Base-by-base conservation (phyloP, 2,797 vertebrate genomes). In the Meda fulgida region DNA sequence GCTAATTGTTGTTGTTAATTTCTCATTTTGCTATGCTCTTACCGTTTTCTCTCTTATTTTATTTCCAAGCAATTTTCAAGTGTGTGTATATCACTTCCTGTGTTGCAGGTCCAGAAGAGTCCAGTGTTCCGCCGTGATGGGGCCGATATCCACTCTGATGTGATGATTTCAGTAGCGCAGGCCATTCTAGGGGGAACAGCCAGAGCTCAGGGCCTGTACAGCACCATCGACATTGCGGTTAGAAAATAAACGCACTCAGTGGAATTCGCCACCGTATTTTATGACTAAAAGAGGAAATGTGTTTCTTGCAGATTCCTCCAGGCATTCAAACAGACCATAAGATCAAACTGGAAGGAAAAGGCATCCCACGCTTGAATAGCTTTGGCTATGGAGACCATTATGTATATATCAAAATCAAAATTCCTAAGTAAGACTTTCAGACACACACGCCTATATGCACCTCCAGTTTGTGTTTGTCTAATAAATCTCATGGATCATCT, bases 371-470 rank as follows among this genome's bases (percentile, higher is more conserved):
- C 3, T 91, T 99, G 86, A 97, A 96, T 86, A 96, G 97, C 86
- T 96, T 97, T 0, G 97, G 98, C 86, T 99, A 95, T 0, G 98
- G 98, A 88, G 98, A 99, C 89, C 98, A 99, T 93, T 99, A 97
- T 81, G 94, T 99, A 86, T 97, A 99, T 67, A 90, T 99, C 83
- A 99, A 99, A 94, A 93, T 99, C 80, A 96, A 94, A 94, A 90
- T 99, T 89, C 98, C 98, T 80, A 98, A 97, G 98, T 99, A 94
- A 96, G 31, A 14, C 73, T 67, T 80, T 31, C 31, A 69, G 34
- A 73, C 78, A 81, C 84, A 85, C 83, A 90, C 65, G 34, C 67
- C 13, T 9, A 81, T 79, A 87, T 66, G 88, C 38, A 43, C 60
- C 70, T 36, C 48, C 78, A 81, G 70, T 72, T 36, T 53, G 65